Conservation (phyloP, 2,797 vertebrate genomes). For the Leucoraja ocellata region DNA sequence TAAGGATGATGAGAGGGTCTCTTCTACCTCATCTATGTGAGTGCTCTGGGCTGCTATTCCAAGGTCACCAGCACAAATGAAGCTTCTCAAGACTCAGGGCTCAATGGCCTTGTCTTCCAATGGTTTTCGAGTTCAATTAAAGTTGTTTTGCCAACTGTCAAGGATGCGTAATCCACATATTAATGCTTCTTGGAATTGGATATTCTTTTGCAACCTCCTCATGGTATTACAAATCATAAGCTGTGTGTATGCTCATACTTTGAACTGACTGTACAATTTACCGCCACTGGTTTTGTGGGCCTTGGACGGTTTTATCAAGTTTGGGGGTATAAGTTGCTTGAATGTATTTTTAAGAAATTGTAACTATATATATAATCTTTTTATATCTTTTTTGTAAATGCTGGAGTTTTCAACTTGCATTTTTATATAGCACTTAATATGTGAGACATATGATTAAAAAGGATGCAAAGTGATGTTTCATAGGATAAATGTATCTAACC, state of each 20-base stretch:
- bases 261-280: slow-evolving; percentile 23
- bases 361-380: slow-evolving; percentile 18
- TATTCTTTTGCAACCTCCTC: background rate
- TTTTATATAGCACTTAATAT: slow-evolving; percentile 20
- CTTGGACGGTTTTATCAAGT: background rate
- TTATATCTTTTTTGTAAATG: slow-evolving; percentile 35
- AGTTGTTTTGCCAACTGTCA: background rate
- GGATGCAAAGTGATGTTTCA: slow-evolving; percentile 6
- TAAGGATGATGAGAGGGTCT: too few relatives aligned
- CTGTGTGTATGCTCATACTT: background rate
- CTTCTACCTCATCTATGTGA: too few relatives aligned
- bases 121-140: background rate
- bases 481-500: slow-evolving; percentile 5
- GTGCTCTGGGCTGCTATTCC: too few relatives aligned
- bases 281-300: slow-evolving; percentile 6
- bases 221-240: background rate
- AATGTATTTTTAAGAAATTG: slow-evolving; percentile 35
- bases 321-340: slow-evolving; percentile 29
- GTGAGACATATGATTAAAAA: background rate
- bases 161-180: background rate
- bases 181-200: slow-evolving; percentile 11
- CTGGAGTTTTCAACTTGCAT: slow-evolving; percentile 32
- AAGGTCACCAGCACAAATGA: too few relatives aligned
- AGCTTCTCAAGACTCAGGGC: background rate
- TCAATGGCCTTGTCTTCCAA: background rate